Evolutionary conservation across 2,888 invertebrate species (phyloP).

Genomic region (Xanthostigma xanthostigma): DNA sequence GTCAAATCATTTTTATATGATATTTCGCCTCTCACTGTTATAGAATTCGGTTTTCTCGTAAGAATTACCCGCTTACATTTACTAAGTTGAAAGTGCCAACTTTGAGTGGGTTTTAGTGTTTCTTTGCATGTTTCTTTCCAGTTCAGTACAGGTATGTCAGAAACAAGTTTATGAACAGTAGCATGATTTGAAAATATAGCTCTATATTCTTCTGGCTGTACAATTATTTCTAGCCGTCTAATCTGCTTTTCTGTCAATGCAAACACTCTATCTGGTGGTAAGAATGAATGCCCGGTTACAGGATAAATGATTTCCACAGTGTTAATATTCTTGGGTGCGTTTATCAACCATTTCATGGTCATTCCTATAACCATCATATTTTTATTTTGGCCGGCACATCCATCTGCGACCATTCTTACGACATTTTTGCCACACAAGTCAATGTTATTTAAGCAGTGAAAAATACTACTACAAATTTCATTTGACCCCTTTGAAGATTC

Average conservation of each 20-base stretch:
- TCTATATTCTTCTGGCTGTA: constrained; percentile 7
- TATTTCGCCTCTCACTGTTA: too few species aligned
- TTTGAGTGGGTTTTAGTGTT: too few species aligned
- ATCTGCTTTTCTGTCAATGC: constrained; percentile 9
- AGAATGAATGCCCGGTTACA: constrained; percentile 1
- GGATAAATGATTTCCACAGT: constrained; percentile 12
- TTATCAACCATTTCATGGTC: too few species aligned
- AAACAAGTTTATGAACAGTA: constrained; percentile 7
- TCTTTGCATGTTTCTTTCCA: constrained; percentile 6
- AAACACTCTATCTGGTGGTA: constrained; percentile 10
- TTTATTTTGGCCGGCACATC: constrained; percentile 8
- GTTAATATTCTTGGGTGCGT: constrained; percentile 4
- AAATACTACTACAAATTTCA: constrained; percentile 18
- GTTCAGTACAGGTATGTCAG: constrained; percentile 6
- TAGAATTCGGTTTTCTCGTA: too few species aligned
- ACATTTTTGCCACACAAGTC: background rate
- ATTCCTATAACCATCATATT: too few species aligned
- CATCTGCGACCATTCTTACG: constrained; percentile 6
- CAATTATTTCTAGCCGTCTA: constrained; percentile 8
- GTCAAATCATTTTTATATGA: too few species aligned
- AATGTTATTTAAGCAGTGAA: constrained; percentile 10
- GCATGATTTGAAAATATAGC: constrained; percentile 8
- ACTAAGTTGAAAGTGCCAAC: too few species aligned
- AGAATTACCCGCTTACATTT: too few species aligned
- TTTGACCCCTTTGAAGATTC: constrained; percentile 17